A percentile compares a stretch with the other conserved stretches of the same genome.
These are phyloP conservation scores for Hoplodrina blanda DNA, from an alignment of 2,888 invertebrate species.

Conservation along the genomic window DNA sequence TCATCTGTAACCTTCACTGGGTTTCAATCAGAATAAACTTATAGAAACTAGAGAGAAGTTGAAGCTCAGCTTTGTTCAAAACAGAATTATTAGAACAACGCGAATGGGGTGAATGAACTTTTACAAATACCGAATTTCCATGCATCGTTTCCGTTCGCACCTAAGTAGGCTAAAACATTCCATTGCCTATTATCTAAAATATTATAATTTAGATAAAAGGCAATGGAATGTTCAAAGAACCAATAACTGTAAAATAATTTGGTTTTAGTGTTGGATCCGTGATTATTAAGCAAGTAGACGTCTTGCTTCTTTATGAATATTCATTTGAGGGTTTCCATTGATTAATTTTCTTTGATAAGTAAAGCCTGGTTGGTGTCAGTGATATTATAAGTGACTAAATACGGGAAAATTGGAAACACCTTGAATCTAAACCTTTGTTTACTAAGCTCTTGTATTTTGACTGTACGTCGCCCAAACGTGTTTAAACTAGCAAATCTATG, in stretches of 20 bases:
- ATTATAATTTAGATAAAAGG: conserved; percentile 24
- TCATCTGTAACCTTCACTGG: conserved; percentile 46
- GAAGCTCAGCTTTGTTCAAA: conserved; percentile 20
- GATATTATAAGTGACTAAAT: conserved; percentile 34
- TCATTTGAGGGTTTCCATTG: conserved; percentile 38
- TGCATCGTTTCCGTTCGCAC: conserved; percentile 9
- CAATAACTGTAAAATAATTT: conserved; percentile 29
- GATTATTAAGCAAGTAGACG: conserved; percentile 27
- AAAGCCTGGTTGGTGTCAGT: conserved; percentile 13
- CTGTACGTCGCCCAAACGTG: conserved; percentile 49
- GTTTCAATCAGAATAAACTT: conserved; percentile 35
- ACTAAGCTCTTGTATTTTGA: conserved; percentile 49
- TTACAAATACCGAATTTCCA: conserved; percentile 3
- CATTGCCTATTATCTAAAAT: background rate
- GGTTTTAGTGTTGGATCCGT: conserved; percentile 24
- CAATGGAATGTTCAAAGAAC: conserved; percentile 14
- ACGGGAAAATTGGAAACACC: conserved; percentile 22
- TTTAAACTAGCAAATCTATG: conserved; percentile 49
- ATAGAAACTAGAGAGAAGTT: conserved; percentile 24
- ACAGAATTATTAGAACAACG: conserved; percentile 16
- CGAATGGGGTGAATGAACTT: conserved; percentile 24
- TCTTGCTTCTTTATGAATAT: conserved; percentile 46
- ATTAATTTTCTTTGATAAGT: conserved; percentile 50
- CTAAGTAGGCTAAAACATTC: conserved; percentile 5
- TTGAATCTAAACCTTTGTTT: conserved; percentile 35